These are phyloP conservation scores for Erethizon dorsatum DNA, from an alignment of 2,797 vertebrate genomes.

Conservation along the genomic window DNA sequence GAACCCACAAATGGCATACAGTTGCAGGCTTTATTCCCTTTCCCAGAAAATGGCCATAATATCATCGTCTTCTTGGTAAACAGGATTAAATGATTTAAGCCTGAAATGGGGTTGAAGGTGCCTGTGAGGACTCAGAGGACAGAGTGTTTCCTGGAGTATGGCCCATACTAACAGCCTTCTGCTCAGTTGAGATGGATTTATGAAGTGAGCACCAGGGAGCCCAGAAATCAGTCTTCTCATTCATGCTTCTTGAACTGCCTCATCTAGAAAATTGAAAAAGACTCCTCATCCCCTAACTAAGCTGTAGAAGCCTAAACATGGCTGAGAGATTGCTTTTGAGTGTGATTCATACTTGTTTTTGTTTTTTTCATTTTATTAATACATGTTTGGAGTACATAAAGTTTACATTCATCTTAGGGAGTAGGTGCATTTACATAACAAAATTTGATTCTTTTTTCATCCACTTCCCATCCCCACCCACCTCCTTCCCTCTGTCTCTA, in stretches of 20 bases:
- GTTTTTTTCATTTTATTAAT: background rate
- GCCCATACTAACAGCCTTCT: background rate
- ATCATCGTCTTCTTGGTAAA: background rate
- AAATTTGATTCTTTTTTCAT: background rate
- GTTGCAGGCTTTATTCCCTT: background rate
- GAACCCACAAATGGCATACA: background rate
- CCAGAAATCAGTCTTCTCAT: background rate
- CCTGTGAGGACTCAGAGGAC: background rate
- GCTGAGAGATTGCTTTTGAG: background rate
- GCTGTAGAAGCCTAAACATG: background rate
- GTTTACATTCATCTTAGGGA: background rate
- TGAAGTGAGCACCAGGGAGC: background rate
- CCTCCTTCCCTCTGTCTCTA: background rate
- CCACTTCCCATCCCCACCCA: background rate
- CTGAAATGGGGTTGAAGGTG: background rate
- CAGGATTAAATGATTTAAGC: background rate
- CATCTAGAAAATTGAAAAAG: background rate
- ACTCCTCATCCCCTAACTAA: background rate
- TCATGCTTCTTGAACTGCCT: conserved; percentile 10
- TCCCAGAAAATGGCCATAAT: background rate
- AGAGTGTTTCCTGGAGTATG: background rate
- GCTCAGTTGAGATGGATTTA: background rate
- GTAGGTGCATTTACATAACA: background rate
- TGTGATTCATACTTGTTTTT: background rate
- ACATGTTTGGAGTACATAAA: background rate